Evolutionary conservation across 2,888 invertebrate genomes (phyloP), one percentile per base, ranked within the genome.

Genomic region (Pseudococcus jackbeardsleyi): DNA sequence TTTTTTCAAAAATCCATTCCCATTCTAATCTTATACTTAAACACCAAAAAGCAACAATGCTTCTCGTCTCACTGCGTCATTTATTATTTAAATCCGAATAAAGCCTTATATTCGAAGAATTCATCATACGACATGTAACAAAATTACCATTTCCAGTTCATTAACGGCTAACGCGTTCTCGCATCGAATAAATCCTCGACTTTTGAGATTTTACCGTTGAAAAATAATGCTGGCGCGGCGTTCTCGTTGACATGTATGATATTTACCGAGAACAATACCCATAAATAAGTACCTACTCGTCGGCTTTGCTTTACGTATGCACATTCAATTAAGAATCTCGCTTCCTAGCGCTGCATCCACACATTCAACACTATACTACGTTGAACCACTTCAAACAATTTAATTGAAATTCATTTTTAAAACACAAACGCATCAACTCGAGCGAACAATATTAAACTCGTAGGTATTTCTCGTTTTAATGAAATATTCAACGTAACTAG

Each of bases 371-470:
- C 39, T 42, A 42, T 15, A 54, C 54, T 54, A 54, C 54, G 77
- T 77, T 77, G 77, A 77, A 77, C 77, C 77, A 77, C 77, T 77
- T 77, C 77, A 77, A 77, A 77, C 77, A 42, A 77, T 77, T 77
- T 77, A 77, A 77, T 77, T 77, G 77, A 77, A 77, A 77, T 77
- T 77, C 42, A 77, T 77, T 77, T 77, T 77, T 77, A 39, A 77
- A 77, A 77, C 26, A 39, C 39, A 77, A 77, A 42, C 77, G 26
- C 19, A 68, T 17, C 77, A 77, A 77, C 77, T 77, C 77, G 77
- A 77, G 39, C 42, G 77, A 77, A 77, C 77, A 17, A 42, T 77
- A 77, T 77, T 33, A 77, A 77, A 77, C 17, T 77, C 15, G 77
- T 68, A 68, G 68, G 68, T 42, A 77, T 77, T 77, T 39, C 77